These are phyloP conservation scores for Heliconius nattereri DNA, from an alignment of 1,140 invertebrate genomes.

Conservation along the genomic window DNA sequence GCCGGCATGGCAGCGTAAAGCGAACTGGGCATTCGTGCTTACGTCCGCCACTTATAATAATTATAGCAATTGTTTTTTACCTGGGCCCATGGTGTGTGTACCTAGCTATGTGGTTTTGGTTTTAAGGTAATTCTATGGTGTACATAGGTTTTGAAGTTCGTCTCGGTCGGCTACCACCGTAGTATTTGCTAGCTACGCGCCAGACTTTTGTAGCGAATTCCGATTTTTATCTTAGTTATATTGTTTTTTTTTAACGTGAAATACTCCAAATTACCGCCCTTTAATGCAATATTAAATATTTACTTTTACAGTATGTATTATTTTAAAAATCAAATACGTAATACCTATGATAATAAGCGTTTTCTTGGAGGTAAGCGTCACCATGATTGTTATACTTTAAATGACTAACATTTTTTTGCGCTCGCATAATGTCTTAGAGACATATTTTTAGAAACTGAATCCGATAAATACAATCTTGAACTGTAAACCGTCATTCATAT, in stretches of 20 bases:
- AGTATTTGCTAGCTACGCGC: neutral
- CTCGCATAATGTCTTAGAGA: too few species aligned
- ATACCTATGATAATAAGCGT: too few species aligned
- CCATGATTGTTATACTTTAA: too few species aligned
- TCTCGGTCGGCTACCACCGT: slow-evolving; percentile 19
- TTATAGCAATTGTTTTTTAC: slow-evolving; percentile 69
- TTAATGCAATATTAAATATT: neutral
- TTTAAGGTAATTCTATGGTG: slow-evolving; percentile 52
- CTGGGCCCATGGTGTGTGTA: slow-evolving; percentile 43
- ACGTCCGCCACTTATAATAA: slow-evolving; percentile 71
- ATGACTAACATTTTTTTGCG: too few species aligned
- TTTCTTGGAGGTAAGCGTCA: too few species aligned
- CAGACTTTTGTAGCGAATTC: slow-evolving; percentile 4
- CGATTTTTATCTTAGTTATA: neutral
- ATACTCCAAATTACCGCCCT: neutral
- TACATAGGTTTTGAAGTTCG: slow-evolving; percentile 31
- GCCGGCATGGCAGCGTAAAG: slow-evolving; percentile 48
- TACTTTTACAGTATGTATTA: neutral
- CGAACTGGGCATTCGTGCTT: slow-evolving; percentile 54
- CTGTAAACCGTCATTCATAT: neutral
- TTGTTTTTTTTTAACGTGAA: neutral
- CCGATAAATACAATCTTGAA: neutral
- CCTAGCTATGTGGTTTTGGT: slow-evolving; percentile 39
- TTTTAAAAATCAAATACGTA: neutral
- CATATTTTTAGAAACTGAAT: too few species aligned